phyloP scores from a whole-genome alignment of 2,888 invertebrate genomes.

The Leptinotarsa haldemani region DNA sequence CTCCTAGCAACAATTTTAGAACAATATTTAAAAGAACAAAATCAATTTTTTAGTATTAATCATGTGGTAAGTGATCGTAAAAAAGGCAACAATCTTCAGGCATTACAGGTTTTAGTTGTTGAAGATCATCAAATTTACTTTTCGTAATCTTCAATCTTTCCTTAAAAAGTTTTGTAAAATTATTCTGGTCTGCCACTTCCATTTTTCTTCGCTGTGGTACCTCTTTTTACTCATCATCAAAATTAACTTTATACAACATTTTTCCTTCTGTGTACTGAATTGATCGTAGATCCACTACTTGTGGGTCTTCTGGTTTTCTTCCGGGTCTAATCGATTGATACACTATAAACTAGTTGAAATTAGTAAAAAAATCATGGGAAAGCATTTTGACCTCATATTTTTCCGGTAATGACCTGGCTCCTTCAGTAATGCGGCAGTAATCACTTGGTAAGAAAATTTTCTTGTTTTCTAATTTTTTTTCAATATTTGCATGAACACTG shows the following conservation, averaged over 20 bases:
- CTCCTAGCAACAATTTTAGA: not conserved
- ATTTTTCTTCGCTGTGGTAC: constrained; percentile 24
- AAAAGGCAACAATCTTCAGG: constrained; percentile 24
- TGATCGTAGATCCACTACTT: constrained; percentile 37
- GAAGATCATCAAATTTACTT: constrained; percentile 23
- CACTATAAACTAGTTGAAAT: constrained; percentile 29
- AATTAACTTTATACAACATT: constrained; percentile 30
- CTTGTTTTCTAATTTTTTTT: constrained; percentile 34
- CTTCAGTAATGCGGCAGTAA: constrained; percentile 36
- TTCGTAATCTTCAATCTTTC: no score
- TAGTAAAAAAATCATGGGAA: constrained; percentile 31
- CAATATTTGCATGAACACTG: constrained; percentile 40
- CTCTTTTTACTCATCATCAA: constrained; percentile 24
- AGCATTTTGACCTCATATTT: constrained; percentile 33
- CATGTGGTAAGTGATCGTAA: constrained; percentile 28
- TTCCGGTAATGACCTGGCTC: constrained; percentile 37
- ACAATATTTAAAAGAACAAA: not conserved
- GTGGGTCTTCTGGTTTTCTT: constrained; percentile 37
- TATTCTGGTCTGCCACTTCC: constrained; percentile 8
- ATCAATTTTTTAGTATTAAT: not conserved
- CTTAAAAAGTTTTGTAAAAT: no score
- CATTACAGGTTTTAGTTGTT: constrained; percentile 28
- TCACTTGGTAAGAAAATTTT: constrained; percentile 43
- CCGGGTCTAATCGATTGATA: constrained; percentile 34
- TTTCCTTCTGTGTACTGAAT: constrained; percentile 34